Conservation (phyloP, 2,888 invertebrate genomes). For the Pristionchus entomophagus region DNA sequence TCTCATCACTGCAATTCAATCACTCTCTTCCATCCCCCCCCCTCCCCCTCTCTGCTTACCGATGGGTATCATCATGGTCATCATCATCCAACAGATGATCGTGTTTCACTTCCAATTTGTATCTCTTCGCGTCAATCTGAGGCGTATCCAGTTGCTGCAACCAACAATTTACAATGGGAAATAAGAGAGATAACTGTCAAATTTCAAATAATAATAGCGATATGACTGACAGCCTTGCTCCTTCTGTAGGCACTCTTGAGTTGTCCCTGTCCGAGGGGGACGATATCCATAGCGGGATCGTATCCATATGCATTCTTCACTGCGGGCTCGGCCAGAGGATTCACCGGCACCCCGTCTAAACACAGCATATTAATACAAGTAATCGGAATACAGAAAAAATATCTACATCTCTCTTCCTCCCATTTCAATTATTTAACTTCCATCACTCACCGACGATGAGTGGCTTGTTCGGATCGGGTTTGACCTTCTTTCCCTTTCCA, state of each 20-base stretch:
- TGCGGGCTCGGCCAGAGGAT: constrained; percentile 32
- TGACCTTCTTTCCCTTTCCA: constrained; percentile 11
- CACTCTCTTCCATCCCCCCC: neutral
- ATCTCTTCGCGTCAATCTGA: constrained; percentile 42
- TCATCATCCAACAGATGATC: constrained; percentile 48
- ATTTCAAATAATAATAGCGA: neutral
- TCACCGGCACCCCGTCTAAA: constrained; percentile 44
- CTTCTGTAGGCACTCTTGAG: constrained; percentile 63
- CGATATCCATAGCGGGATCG: constrained; percentile 62
- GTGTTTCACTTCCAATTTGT: constrained; percentile 49
- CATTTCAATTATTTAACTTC: neutral
- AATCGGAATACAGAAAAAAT: neutral
- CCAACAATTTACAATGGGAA: neutral
- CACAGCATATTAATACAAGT: too few relatives aligned
- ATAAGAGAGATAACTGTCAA: neutral
- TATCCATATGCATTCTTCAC: constrained; percentile 61
- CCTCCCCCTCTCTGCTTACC: neutral
- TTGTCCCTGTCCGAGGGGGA: constrained; percentile 61
- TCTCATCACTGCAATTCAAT: neutral
- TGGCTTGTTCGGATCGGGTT: constrained; percentile 37
- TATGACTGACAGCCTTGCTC: constrained; percentile 53
- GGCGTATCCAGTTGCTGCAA: constrained; percentile 49
- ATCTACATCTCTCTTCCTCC: neutral
- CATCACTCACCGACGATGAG: constrained; percentile 18
- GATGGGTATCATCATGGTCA: constrained; percentile 13